A percentile compares a stretch with the other conserved stretches of the same genome.
Evolutionary conservation across 2,888 invertebrate species (phyloP).

Genomic region (Ischnus inquisitorius): DNA sequence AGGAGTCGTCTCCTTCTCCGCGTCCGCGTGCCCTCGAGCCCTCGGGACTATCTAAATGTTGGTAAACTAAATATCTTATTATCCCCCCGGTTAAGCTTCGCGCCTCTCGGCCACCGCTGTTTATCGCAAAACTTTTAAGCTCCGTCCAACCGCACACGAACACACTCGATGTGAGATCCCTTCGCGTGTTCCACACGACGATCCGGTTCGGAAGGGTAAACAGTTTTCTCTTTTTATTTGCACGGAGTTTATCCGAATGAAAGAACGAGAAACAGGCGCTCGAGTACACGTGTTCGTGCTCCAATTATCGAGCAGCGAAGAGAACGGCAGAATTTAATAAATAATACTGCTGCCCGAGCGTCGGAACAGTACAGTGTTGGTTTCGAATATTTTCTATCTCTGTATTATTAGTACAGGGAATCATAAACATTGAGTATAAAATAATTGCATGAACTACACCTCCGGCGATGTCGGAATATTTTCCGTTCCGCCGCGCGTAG

Average conservation of each 20-base stretch:
- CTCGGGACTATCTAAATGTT: slow-evolving; percentile 80
- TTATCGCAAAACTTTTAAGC: slow-evolving; percentile 70
- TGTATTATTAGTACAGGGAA: neutral
- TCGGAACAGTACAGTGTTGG: neutral
- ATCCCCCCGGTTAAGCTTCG: slow-evolving; percentile 78
- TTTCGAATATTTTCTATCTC: slow-evolving; percentile 1
- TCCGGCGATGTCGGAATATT: neutral
- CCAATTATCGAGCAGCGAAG: neutral
- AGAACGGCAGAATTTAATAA: neutral
- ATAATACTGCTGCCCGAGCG: neutral
- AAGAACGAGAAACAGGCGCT: slow-evolving; percentile 10
- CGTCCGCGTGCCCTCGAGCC: slow-evolving; percentile 69
- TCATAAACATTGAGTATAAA: neutral
- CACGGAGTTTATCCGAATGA: neutral
- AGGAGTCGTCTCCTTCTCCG: slow-evolving; percentile 13
- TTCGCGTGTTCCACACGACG: slow-evolving; percentile 65
- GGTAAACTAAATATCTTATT: slow-evolving; percentile 84
- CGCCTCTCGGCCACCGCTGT: slow-evolving; percentile 68
- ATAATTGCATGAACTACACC: neutral
- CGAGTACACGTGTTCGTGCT: neutral
- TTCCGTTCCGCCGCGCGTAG: slow-evolving; percentile 9
- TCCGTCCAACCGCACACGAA: slow-evolving; percentile 9
- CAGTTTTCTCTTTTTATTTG: slow-evolving; percentile 20
- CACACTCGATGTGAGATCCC: slow-evolving; percentile 55
- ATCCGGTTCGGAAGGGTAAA: slow-evolving; percentile 67